Evolutionary conservation across 2,888 invertebrate species (phyloP), one percentile per base, ranked within the genome.

Genomic region (Tinea semifulvella): DNA sequence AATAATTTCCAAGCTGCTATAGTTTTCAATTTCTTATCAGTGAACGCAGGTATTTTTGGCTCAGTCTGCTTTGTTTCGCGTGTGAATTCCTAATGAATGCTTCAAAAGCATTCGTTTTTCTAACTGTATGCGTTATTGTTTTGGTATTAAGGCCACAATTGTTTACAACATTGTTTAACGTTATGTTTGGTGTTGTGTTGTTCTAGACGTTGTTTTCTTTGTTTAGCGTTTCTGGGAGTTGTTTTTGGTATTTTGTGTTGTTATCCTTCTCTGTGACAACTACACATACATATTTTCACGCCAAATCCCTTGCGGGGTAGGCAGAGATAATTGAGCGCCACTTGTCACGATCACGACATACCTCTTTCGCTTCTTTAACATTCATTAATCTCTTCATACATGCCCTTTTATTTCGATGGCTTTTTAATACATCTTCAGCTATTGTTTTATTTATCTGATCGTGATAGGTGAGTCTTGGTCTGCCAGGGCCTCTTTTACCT

Each of bases 21-120:
- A 47, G 93, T 97, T 0, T 96, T 96, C 0, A 92, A 91, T 52
- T 91, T 96, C 0, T 72, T 98, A 31, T 98, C 98, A 0, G 84
- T 98, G 47, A 98, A 96, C 68, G 94, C 96, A 0, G 97, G 96
- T 0, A 88, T 98, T 43, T 98, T 98, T 68, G 95, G 94, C 0
- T 93, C 97, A 0, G 90, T 98, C 2, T 99, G 98, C 74, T 75
- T 99, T 48, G 94, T 97, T 0, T 99, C 98, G 0, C 83, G 98
- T 52, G 70, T 99, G n/a, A 86, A 92, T 0, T 90, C 92, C 0
- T 88, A 94, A 0, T 87, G 89, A n/a, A n/a, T n/a, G n/a, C n/a
- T n/a, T n/a, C n/a, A 50, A 91, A 96, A 56, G 95, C 96, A 0
- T 96, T 96, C 61, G 89, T 94, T 2, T 75, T 98, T 16, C 83